Evolutionary conservation across 2,888 invertebrate species (phyloP).

Genomic region (Copidosoma aretas): DNA sequence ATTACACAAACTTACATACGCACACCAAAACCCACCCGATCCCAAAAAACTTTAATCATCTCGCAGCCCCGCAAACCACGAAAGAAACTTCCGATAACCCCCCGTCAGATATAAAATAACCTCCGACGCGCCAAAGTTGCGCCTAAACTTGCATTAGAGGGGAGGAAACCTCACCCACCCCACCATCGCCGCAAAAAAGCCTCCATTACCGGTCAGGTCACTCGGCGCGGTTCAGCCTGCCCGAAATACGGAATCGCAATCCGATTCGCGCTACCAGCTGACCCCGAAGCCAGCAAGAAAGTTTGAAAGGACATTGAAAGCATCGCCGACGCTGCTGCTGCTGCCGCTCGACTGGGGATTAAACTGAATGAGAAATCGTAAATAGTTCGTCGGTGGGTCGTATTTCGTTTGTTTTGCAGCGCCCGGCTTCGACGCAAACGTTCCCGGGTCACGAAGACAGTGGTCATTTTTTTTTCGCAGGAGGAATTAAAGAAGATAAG

Average conservation of each 20-base stretch:
- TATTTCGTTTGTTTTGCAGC: constrained; percentile 2
- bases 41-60: too few relatives aligned
- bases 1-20: too few relatives aligned
- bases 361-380: constrained; percentile 17
- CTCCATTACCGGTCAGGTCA: constrained; percentile 15
- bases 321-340: neutral
- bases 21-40: too few relatives aligned
- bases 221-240: constrained; percentile 15
- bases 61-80: too few relatives aligned
- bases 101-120: constrained; percentile 5
- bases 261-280: constrained; percentile 18
- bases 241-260: constrained; percentile 30
- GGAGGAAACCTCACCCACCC: neutral
- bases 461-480: too few relatives aligned
- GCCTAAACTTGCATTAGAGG: constrained; percentile 17
- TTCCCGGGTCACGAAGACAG: too few relatives aligned
- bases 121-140: constrained; percentile 9
- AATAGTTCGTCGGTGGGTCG: constrained; percentile 15
- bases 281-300: constrained; percentile 11
- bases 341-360: constrained; percentile 13
- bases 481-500: too few relatives aligned
- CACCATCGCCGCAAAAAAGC: constrained; percentile 8
- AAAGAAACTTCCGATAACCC: neutral
- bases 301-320: constrained; percentile 31
- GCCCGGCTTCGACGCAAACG: too few relatives aligned